These are phyloP conservation scores for Sialis fuliginosa DNA, from an alignment of 2,888 invertebrate species.

Conservation along the genomic window DNA sequence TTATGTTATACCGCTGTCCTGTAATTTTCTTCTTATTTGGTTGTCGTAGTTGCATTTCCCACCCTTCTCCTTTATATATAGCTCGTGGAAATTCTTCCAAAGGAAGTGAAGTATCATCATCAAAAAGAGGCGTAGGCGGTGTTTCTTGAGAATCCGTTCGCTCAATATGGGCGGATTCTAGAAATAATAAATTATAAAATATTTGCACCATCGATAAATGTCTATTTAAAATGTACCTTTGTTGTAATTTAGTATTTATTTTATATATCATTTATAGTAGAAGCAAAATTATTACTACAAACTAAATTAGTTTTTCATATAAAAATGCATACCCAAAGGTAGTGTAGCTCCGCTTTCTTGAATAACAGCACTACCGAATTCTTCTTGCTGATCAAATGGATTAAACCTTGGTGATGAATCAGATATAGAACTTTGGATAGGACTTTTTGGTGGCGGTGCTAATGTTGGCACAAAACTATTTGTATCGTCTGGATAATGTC, in stretches of 20 bases:
- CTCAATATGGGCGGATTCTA: slow-evolving; percentile 21
- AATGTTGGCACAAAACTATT: slow-evolving; percentile 46
- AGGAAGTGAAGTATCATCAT: slow-evolving; percentile 84
- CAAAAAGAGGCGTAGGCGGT: slow-evolving; percentile 83
- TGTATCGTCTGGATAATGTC: slow-evolving; percentile 22
- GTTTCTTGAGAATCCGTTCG: slow-evolving; percentile 53
- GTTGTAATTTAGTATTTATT: too few species aligned
- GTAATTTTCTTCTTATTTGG: slow-evolving; percentile 95
- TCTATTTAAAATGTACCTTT: neutral
- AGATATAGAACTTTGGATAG: slow-evolving; percentile 28
- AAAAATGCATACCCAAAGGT: slow-evolving; percentile 20
- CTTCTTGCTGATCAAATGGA: slow-evolving; percentile 52
- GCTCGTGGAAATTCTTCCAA: slow-evolving; percentile 80
- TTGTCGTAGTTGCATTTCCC: slow-evolving; percentile 92
- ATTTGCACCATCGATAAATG: neutral
- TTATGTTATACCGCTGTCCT: slow-evolving; percentile 44
- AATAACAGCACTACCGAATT: slow-evolving; percentile 22
- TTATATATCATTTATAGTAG: neutral
- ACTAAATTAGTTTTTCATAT: slow-evolving; percentile 17
- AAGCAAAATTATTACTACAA: neutral
- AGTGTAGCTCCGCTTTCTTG: slow-evolving; percentile 18
- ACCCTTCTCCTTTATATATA: slow-evolving; percentile 63
- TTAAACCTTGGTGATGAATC: slow-evolving; percentile 53
- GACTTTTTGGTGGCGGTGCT: slow-evolving; percentile 53
- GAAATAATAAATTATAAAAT: slow-evolving; percentile 6